Percentiles rank a stretch among this genome's conserved stretches.
Evolutionary conservation across 2,888 invertebrate species (phyloP).

Genomic region (Lithosia quadra): DNA sequence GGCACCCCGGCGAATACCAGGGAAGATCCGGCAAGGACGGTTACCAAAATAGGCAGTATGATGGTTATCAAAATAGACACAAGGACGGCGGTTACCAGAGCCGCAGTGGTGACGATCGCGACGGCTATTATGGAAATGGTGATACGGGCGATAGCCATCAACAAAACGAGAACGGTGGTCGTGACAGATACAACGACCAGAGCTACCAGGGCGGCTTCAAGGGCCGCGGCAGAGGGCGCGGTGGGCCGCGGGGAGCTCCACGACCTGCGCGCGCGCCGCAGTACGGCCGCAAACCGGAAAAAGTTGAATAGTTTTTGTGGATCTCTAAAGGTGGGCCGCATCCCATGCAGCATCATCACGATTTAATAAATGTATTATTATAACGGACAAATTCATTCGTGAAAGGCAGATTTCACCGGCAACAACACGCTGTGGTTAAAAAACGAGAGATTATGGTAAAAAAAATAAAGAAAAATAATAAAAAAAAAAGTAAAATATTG

Average conservation of each 20-base stretch:
- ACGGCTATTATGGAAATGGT: slow-evolving; percentile 78
- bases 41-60: slow-evolving; percentile 72
- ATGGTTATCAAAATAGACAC: slow-evolving; percentile 74
- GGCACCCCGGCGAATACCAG: slow-evolving; percentile 71
- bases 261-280: slow-evolving; percentile 68
- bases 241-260: slow-evolving; percentile 60
- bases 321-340: slow-evolving; percentile 50
- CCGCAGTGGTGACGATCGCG: slow-evolving; percentile 63
- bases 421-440: slow-evolving; percentile 88
- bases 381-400: slow-evolving; percentile 85
- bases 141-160: slow-evolving; percentile 78
- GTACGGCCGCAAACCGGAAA: slow-evolving; percentile 76
- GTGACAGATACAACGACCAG: slow-evolving; percentile 83
- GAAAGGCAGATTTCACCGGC: slow-evolving; percentile 91
- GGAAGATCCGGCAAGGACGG: slow-evolving; percentile 70
- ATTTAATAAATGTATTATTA: slow-evolving; percentile 56
- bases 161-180: slow-evolving; percentile 82
- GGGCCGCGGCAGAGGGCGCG: slow-evolving; percentile 83
- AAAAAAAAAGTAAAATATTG: slow-evolving; percentile 88
- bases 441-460: slow-evolving; percentile 88
- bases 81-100: slow-evolving; percentile 69
- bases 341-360: slow-evolving; percentile 52
- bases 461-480: slow-evolving; percentile 74
- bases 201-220: slow-evolving; percentile 87
- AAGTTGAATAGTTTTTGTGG: slow-evolving; percentile 66